Base-by-base conservation (phyloP, 2,888 invertebrate genomes). In the Gnatocerus cornutus region DNA sequence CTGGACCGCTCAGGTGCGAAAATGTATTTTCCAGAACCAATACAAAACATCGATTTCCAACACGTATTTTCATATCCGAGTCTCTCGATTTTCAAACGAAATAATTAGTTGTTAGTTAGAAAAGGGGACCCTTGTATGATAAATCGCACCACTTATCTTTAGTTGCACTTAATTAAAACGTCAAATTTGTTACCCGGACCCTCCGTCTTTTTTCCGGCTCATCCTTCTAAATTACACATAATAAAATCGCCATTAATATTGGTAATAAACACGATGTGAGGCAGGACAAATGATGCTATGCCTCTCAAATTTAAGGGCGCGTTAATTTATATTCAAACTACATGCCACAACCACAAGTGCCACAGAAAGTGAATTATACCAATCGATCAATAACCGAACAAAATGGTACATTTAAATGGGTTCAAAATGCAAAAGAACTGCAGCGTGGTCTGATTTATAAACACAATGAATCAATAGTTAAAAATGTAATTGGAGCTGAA, bases 1-100 rank as follows among this genome's bases (percentile, higher is more conserved):
- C 13, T 37, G 43, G 41, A 16, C 14, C 53, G 53, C 46, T 62
- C 68, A 68, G 68, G 68, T 68, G 68, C 52, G 61, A 68, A 67
- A 68, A 68, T 61, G 61, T 61, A 59, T 59, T 59, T 65, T 52
- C 67, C 30, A 52, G 21, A 39, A 43, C 37, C 63, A 13, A 63
- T 33, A 63, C 43, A 52, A 53, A 53, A 53, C 37, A 53, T 53
- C 53, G 53, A 53, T 53, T 53, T 53, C 53, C 53, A 4, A 21
- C 27, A 53, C 53, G 53, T 37, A 39, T 53, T 53, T 37, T 39
- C 39, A 53, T 53, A 33, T 53, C 21, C 39, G 2, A 13, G 1
- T 10, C 30, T 12, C 16, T 16, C 7, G 29, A 52, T 10, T 29
- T 9, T 33, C n/a, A 12, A 27, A 10, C 12, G 52, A 52, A 52